A percentile compares a stretch with the other conserved stretches of the same genome.
Conservation (phyloP, 1,140 invertebrate species). For the Magallana ariakensis region DNA sequence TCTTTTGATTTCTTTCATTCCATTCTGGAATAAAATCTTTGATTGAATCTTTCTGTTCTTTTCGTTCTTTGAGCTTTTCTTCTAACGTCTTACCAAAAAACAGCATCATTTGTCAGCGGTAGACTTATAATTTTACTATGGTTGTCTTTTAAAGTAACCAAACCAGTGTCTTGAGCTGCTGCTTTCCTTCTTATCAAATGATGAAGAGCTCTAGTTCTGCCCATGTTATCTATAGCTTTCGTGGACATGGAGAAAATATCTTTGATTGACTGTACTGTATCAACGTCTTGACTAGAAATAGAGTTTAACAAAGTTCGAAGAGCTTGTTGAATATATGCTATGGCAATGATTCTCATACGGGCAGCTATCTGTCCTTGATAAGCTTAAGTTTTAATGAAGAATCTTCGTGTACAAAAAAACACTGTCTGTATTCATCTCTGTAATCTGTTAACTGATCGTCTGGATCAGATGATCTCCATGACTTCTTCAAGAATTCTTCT, state of each 20-base stretch:
- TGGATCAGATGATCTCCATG: no score
- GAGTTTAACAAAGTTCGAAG: slow-evolving; percentile 34
- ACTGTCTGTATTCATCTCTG: no score
- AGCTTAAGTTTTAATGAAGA: not conserved
- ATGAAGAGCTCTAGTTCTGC: slow-evolving; percentile 45
- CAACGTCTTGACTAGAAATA: not conserved
- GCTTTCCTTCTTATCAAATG: slow-evolving; percentile 42
- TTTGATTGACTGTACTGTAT: slow-evolving; percentile 21
- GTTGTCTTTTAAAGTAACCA: slow-evolving; percentile 3
- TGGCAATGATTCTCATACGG: slow-evolving; percentile 16
- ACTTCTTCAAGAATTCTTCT: no score
- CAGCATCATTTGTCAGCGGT: slow-evolving; percentile 35
- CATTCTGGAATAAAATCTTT: slow-evolving; percentile 54
- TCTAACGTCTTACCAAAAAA: slow-evolving; percentile 50
- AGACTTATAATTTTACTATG: slow-evolving; percentile 39
- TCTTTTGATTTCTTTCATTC: slow-evolving; percentile 31
- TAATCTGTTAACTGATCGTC: no score
- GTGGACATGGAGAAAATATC: slow-evolving; percentile 53
- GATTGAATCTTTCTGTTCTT: slow-evolving; percentile 52
- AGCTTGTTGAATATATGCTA: slow-evolving; percentile 46
- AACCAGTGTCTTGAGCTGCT: slow-evolving; percentile 40
- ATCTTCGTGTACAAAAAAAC: no score
- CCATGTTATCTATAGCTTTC: slow-evolving; percentile 47
- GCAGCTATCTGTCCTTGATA: slow-evolving; percentile 7
- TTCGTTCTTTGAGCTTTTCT: slow-evolving; percentile 48